Percentiles rank a stretch among this genome's conserved stretches.
These are phyloP conservation scores for Tetrapedia diversipes DNA, from an alignment of 2,888 invertebrate species.

Conservation along the genomic window DNA sequence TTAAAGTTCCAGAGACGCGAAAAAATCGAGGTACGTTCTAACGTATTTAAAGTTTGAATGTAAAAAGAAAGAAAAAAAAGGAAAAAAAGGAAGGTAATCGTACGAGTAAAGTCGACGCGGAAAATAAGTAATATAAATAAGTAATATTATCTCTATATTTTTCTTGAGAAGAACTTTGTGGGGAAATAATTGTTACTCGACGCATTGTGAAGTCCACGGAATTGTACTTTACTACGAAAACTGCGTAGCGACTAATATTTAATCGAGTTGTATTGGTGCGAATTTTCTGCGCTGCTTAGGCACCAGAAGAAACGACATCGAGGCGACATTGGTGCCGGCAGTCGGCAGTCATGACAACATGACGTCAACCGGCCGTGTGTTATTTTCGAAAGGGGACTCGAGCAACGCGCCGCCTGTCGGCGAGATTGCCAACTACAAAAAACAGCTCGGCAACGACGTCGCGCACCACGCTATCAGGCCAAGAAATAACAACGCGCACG, in stretches of 20 bases:
- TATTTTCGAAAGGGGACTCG: constrained; percentile 82
- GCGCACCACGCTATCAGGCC: constrained; percentile 57
- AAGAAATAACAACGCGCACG: constrained; percentile 60
- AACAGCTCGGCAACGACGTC: constrained; percentile 60
- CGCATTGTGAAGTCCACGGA: neutral
- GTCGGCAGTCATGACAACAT: constrained; percentile 75
- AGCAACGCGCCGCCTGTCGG: constrained; percentile 54
- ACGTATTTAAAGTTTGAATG: constrained; percentile 9
- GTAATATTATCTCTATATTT: neutral
- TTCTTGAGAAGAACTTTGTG: neutral
- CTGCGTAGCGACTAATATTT: constrained; percentile 1
- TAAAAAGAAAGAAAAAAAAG: neutral
- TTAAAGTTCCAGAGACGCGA: neutral
- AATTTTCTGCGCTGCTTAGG: constrained; percentile 72
- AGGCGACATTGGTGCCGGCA: constrained; percentile 84
- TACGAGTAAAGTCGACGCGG: neutral
- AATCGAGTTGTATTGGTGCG: constrained; percentile 15
- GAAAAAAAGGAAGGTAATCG: constrained; percentile 6
- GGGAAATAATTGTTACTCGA: neutral
- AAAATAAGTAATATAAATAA: constrained; percentile 14
- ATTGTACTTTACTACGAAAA: constrained; percentile 19
- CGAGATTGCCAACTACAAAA: constrained; percentile 60
- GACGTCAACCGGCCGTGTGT: constrained; percentile 82
- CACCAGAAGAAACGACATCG: constrained; percentile 84
- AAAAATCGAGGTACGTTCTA: neutral